Percentiles rank a stretch among this genome's conserved stretches.
Evolutionary conservation across 2,888 invertebrate genomes (phyloP).

Genomic region (Dusona sp.): DNA sequence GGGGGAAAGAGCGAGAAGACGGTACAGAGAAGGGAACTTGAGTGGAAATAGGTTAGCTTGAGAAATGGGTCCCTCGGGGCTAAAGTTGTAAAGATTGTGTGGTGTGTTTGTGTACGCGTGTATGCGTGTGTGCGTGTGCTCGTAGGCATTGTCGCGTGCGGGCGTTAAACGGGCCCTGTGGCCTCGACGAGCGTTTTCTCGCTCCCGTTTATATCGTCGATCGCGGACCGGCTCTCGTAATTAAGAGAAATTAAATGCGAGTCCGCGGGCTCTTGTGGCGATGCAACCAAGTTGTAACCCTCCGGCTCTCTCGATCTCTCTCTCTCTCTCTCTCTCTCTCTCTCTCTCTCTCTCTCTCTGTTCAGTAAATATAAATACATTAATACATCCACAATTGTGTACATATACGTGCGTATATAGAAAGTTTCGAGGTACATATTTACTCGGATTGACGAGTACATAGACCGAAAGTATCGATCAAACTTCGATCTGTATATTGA

Average conservation of each 20-base stretch:
- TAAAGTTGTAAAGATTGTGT: conserved; percentile 2
- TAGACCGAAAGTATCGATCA: not conserved
- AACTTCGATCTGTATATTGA: not conserved
- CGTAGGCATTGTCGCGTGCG: conserved; percentile 63
- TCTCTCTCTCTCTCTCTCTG: too few species aligned
- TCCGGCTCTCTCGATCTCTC: too few species aligned
- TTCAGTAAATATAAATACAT: not conserved
- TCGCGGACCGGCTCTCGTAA: conserved; percentile 59
- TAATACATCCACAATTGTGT: not conserved
- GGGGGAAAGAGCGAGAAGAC: not conserved
- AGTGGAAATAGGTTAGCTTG: conserved; percentile 28
- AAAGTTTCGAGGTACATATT: not conserved
- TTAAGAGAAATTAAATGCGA: conserved; percentile 67
- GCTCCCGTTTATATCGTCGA: conserved; percentile 61
- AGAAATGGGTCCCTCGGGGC: conserved; percentile 57
- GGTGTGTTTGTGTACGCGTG: not conserved
- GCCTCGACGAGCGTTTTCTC: conserved; percentile 55
- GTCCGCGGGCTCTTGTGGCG: conserved; percentile 40
- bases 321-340: too few species aligned
- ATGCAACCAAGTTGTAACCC: conserved; percentile 27
- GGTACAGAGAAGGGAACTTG: not conserved
- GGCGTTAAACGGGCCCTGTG: conserved; percentile 61
- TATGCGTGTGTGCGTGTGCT: not conserved
- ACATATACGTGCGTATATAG: not conserved
- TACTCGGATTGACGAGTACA: not conserved